Base-by-base conservation (phyloP, 2,888 invertebrate species). In the Esperia sulphurella region DNA sequence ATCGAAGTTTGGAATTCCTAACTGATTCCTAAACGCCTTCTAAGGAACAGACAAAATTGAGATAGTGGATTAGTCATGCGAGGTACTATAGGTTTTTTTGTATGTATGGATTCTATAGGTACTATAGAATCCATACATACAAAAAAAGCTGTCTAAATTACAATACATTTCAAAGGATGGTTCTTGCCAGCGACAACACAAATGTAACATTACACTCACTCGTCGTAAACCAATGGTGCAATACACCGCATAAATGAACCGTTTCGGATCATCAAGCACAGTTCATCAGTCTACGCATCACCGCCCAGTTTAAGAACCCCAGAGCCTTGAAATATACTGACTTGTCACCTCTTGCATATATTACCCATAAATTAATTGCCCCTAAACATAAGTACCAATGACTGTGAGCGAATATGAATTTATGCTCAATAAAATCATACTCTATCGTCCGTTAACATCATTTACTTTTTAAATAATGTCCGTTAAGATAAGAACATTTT, bases 301-400 rank as follows among this genome's bases (percentile, higher is more conserved):
- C 53, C 58, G 60, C 57, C 57, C 58, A 57, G 56, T 39, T 43
- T 13, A 37, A 29, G 35, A 4, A 9, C 7, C 14, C n/a, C n/a
- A 8, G 29, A 42, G 40, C 46, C 49, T 43, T 50, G 53, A 55
- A 57, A 51, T 45, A 28, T 49, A 33, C 48, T 31, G 50, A 48
- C 12, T 56, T 50, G 46, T 65, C 65, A 66, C 55, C 63, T 65
- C 59, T 63, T 73, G 71, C 72, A 77, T 77, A 75, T 63, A 80
- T 80, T 75, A 78, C 57, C 57, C 75, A 74, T 81, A 80, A 79
- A 81, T 82, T 79, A 77, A 81, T 82, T 75, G 71, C 59, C 59
- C 55, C 49, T 53, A 54, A 63, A 57, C 54, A 40, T 8, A 14
- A 33, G 31, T n/a, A 41, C 13, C 12, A 42, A 59, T 51, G 46